Evolutionary conservation across 2,888 invertebrate genomes (phyloP), one percentile per base, ranked within the genome.

Genomic region (Pristionchus fissidentatus): DNA sequence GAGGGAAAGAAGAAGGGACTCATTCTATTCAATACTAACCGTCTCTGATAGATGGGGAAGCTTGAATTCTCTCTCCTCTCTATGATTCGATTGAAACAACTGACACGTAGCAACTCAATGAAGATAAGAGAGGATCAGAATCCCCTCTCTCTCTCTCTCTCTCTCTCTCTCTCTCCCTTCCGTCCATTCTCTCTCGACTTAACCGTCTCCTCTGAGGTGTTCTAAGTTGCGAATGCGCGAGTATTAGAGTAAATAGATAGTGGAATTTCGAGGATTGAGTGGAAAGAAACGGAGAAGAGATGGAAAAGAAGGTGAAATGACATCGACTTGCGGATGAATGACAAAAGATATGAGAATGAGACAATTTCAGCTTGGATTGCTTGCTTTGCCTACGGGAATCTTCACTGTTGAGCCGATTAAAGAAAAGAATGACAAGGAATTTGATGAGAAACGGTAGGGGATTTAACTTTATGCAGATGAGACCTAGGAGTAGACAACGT

Each of bases 321-420:
- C 60, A 29, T 32, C 60, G 29, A 32, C 60, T 32, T 60, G 29
- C 32, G 60, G 32, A 32, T 43, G 62, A 38, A 60, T 62, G 29
- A 26, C 55, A 79, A 55, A 41, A 57, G 79, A 57, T 52, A 7
- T n/a, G 19, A n/a, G 46, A 49, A 81, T 62, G 15, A 32, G n/a
- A 77, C 38, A 41, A 62, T 35, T 78, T 29, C 84, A 91, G 90
- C 92, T 88, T 83, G 91, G 91, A 77, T 86, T 90, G 79, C 88
- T 92, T 49, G 90, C 89, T 10, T 85, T 91, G n/a, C 87, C 87
- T 35, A 86, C 87, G 70, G 91, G 91, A 29, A 85, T 91, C 29
- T 90, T 89, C 78, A 84, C 90, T 19, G 90, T 91, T 43, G 75
- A 75, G 43, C 75, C 75, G 75, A 43, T 75, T 35, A 75, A 75